A percentile compares a stretch with the other conserved stretches of the same genome.
These are phyloP conservation scores for Pteronura brasiliensis DNA, from an alignment of 2,113 vertebrate genomes.

Conservation along the genomic window DNA sequence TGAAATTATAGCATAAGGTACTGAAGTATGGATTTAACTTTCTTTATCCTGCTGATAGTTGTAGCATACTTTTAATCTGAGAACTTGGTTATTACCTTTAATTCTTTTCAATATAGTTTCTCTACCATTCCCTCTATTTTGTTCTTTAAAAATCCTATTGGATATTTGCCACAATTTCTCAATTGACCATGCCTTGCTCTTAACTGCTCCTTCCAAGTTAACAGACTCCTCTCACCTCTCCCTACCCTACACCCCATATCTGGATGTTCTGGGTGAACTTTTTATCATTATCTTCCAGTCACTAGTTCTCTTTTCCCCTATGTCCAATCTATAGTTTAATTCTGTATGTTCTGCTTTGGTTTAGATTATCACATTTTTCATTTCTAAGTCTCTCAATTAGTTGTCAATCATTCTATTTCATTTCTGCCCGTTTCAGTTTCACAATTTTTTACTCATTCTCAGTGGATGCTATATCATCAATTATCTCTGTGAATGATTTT, in stretches of 20 bases:
- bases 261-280: background rate
- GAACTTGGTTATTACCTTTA: background rate
- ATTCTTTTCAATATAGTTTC: background rate
- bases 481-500: background rate
- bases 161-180: background rate
- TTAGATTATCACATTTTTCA: background rate
- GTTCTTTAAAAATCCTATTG: conserved; percentile 6
- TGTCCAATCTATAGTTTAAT: background rate
- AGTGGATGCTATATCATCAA: background rate
- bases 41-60: background rate
- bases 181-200: background rate
- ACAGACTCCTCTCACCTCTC: background rate
- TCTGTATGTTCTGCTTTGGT: background rate
- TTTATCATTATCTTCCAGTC: background rate
- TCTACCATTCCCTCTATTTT: background rate
- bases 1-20: background rate
- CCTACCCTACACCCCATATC: too few relatives aligned
- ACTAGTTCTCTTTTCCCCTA: background rate
- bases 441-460: background rate
- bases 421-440: background rate
- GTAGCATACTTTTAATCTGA: background rate
- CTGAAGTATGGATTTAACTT: background rate
- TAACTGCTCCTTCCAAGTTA: background rate
- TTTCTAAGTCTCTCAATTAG: background rate
- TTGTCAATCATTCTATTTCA: background rate